phyloP scores from a whole-genome alignment of 2,888 invertebrate species.

The Sussaba pulchella region DNA sequence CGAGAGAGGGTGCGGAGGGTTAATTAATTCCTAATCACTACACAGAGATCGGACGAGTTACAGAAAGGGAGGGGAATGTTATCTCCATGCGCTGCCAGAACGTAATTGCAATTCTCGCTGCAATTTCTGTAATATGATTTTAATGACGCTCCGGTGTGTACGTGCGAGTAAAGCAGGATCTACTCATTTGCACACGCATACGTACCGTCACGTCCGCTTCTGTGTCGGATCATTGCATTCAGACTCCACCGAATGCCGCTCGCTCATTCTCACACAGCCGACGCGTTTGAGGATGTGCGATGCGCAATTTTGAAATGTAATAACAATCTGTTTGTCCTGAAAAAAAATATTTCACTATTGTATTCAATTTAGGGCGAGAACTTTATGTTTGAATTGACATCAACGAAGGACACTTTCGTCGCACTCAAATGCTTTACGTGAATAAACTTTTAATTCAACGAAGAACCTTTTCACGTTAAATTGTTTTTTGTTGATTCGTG shows the following conservation, averaged over 20 bases:
- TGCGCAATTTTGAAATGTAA: background rate
- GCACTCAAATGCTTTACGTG: too few relatives aligned
- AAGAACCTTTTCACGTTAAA: too few relatives aligned
- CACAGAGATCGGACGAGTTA: constrained; percentile 62
- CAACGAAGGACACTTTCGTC: too few relatives aligned
- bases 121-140: constrained; percentile 68
- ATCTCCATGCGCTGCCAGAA: constrained; percentile 56
- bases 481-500: too few relatives aligned
- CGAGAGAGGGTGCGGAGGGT: constrained; percentile 58
- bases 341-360: background rate
- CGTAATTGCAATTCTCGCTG: constrained; percentile 70
- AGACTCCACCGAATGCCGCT: constrained; percentile 14
- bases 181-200: constrained; percentile 30
- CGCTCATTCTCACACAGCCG: constrained; percentile 24
- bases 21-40: constrained; percentile 67
- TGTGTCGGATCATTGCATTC: constrained; percentile 38
- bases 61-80: constrained; percentile 18
- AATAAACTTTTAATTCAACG: too few relatives aligned
- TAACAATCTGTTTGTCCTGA: background rate
- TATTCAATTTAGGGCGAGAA: background rate
- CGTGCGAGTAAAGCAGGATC: constrained; percentile 39
- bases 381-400: background rate
- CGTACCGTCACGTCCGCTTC: constrained; percentile 26
- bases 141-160: constrained; percentile 62
- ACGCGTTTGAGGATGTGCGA: background rate